phyloP scores from a whole-genome alignment of 2,797 vertebrate species.

The Oreonectes daqikongensis region DNA sequence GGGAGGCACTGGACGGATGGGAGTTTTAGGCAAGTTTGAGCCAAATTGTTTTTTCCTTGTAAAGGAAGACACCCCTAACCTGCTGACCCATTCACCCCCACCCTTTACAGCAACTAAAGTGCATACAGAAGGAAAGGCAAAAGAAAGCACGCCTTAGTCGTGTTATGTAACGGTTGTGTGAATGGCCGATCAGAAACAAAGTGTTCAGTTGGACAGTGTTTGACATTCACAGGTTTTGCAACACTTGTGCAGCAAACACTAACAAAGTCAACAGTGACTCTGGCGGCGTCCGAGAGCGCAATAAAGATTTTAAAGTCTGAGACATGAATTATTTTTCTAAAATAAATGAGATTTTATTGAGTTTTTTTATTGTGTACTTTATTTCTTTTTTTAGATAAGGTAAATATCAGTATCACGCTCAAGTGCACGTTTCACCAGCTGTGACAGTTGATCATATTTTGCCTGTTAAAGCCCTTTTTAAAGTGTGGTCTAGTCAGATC shows the following conservation, averaged over 20 bases:
- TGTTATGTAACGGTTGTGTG: constrained; percentile 80
- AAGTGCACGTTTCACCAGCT: not conserved
- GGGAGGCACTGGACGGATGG: constrained; percentile 43
- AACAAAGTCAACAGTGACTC: not conserved
- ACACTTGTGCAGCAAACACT: too few species aligned
- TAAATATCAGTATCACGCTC: constrained; percentile 11
- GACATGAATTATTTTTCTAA: too few species aligned
- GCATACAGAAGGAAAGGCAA: constrained; percentile 76
- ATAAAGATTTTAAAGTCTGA: not conserved
- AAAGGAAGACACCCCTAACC: constrained; percentile 76
- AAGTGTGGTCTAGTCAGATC: constrained; percentile 32
- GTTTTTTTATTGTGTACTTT: too few species aligned
- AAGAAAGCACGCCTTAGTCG: constrained; percentile 70
- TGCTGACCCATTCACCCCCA: constrained; percentile 79
- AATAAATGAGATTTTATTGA: too few species aligned
- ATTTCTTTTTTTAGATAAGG: not conserved
- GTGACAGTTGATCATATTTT: constrained; percentile 25
- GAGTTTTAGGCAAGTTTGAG: constrained; percentile 68
- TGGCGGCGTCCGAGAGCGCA: not conserved
- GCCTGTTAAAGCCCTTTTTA: constrained; percentile 22
- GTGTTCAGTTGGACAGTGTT: constrained; percentile 65
- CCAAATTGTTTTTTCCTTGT: constrained; percentile 48
- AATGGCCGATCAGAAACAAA: constrained; percentile 67
- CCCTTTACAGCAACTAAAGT: constrained; percentile 75
- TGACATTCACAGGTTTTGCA: constrained; percentile 34